Base-by-base conservation (phyloP, 2,113 vertebrate genomes). In the Martes martes region DNA sequence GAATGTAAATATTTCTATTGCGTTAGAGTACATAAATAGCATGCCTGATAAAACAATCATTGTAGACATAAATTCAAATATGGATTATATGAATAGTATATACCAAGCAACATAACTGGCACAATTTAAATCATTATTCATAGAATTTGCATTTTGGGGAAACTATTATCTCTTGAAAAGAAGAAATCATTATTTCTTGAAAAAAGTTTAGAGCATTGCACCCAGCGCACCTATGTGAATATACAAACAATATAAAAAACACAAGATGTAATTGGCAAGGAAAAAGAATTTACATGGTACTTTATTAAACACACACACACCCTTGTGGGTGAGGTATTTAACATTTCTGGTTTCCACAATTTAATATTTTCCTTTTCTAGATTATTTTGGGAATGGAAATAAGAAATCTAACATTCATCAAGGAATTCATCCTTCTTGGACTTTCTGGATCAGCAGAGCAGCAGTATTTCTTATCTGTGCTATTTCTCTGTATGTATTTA, bases 361-460 rank as follows among this genome's bases (percentile, higher is more conserved):
- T 65, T 80, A 31, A 18, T 69, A 31, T 69, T 69, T 86, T 86
- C 5, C 15, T 73, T 21, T 85, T 52, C 31, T 73, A 87, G 82
- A 87, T 73, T 50, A 13, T 50, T 5, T 36, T 24, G 14, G 23
- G 36, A 67, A 89, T 95, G 65, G 89, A 88, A 19, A 81, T 21
- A 36, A 36, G 55, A 71, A 96, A 96, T 76, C 16, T 55, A 23
- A 95, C 83, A 7, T 45, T 83, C 24, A 2, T 83, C 45, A 50
- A 39, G 26, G 89, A 96, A 18, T 88, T 89, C 15, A 26, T 96
- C 21, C 89, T 96, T 39, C 52, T 89, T 78, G 96, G 89, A 57
- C 39, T 95, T 7, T 31, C 83, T 11, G n/a, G 13, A 28, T 74
- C 78, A 7, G 8, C 24, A 36, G 78, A 33, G 33, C 76, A 88